These are phyloP conservation scores for Microtus montanus DNA, from an alignment of 2,113 vertebrate genomes.

Conservation along the genomic window DNA sequence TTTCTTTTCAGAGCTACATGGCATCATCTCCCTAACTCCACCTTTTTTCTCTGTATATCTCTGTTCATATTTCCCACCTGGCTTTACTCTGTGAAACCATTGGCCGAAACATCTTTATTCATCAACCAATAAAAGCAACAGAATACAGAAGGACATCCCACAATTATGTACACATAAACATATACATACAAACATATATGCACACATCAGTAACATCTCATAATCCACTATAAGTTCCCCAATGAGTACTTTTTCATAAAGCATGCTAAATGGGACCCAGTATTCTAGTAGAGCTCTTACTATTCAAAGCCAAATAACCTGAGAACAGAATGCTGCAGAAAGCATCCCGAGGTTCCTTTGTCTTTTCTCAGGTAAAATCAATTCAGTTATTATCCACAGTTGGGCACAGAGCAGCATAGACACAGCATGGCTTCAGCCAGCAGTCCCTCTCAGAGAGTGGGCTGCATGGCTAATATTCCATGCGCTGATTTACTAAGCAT, in stretches of 20 bases:
- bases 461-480: constrained; percentile 52
- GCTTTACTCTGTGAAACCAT: too few species aligned
- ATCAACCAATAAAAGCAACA: too few species aligned
- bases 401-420: constrained; percentile 59
- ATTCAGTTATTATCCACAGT: constrained; percentile 72
- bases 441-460: constrained; percentile 32
- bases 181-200: background rate
- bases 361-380: constrained; percentile 75
- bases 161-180: background rate
- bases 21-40: too few species aligned
- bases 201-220: background rate
- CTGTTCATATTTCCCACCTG: too few species aligned
- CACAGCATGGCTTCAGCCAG: constrained; percentile 42
- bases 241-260: constrained; percentile 27
- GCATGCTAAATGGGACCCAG: constrained; percentile 53
- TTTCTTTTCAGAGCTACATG: too few species aligned
- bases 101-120: too few species aligned
- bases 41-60: too few species aligned
- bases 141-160: too few species aligned
- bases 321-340: constrained; percentile 66
- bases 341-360: constrained; percentile 61
- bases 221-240: background rate
- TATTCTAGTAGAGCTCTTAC: constrained; percentile 49
- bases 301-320: constrained; percentile 71
- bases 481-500: constrained; percentile 51